Percentiles rank a stretch among this genome's conserved stretches.
phyloP scores from a whole-genome alignment of 2,797 vertebrate species.

The Urosaurus nigricauda region DNA sequence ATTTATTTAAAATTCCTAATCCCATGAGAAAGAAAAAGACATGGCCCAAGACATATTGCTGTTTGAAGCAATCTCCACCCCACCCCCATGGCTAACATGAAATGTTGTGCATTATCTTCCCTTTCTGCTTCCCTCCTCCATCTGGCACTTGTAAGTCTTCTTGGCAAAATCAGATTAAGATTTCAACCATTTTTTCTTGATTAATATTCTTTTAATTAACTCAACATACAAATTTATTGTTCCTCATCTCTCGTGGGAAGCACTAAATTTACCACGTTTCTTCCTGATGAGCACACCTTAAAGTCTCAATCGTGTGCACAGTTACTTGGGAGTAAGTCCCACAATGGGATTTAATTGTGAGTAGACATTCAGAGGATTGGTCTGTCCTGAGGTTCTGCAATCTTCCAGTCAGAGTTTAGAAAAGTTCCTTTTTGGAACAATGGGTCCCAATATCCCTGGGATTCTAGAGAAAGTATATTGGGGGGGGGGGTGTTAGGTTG shows the following conservation, averaged over 20 bases:
- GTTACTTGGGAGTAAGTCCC: neutral
- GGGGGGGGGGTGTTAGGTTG: no score
- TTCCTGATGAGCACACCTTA: neutral
- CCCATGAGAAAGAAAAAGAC: neutral
- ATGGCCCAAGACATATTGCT: neutral
- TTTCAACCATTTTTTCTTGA: neutral
- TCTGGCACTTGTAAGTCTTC: neutral
- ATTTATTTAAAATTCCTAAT: neutral
- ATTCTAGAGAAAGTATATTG: no score
- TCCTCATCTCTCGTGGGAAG: neutral
- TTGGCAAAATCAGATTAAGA: neutral
- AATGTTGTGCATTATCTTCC: neutral
- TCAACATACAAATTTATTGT: neutral
- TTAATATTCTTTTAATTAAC: neutral
- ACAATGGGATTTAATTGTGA: neutral
- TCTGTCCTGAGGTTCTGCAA: neutral
- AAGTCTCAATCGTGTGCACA: neutral
- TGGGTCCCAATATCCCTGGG: no score
- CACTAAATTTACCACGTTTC: neutral
- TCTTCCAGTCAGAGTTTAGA: neutral
- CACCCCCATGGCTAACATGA: neutral
- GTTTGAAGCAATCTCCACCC: no score
- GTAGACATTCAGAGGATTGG: neutral
- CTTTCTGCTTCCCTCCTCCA: neutral
- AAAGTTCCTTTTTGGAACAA: no score